A percentile compares a stretch with the other conserved stretches of the same genome.
These are phyloP conservation scores for Octomys mimax DNA, from an alignment of 2,797 vertebrate genomes.

Conservation along the genomic window DNA sequence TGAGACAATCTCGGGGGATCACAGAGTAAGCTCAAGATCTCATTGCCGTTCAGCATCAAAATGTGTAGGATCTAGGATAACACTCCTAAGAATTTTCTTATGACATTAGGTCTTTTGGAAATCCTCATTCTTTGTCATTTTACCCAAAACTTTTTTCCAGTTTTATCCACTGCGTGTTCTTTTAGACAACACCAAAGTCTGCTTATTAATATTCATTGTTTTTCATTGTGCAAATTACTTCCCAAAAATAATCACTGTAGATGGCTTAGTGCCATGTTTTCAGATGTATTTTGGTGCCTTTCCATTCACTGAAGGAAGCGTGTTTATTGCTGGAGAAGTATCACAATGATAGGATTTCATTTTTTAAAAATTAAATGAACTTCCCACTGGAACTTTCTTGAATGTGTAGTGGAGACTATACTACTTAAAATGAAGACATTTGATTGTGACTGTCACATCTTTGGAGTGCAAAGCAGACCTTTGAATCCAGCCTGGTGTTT, in stretches of 20 bases:
- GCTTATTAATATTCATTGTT: background rate
- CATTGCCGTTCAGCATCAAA: background rate
- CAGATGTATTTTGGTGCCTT: background rate
- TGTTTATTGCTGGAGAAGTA: background rate
- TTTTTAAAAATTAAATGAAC: constrained; percentile 1
- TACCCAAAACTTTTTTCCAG: background rate
- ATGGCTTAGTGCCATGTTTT: background rate
- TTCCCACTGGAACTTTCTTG: background rate
- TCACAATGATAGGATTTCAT: background rate
- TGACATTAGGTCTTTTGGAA: background rate
- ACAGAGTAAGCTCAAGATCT: background rate
- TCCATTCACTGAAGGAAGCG: background rate
- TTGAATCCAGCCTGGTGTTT: background rate
- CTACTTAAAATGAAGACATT: background rate
- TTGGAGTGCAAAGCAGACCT: constrained; percentile 24
- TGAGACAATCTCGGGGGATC: background rate
- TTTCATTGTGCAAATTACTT: constrained; percentile 20
- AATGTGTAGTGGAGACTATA: background rate
- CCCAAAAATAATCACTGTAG: background rate
- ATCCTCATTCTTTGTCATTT: background rate
- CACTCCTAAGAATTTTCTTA: background rate
- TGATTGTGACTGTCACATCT: background rate
- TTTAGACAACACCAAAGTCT: background rate
- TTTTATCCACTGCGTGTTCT: constrained; percentile 6
- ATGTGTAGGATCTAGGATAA: background rate